phyloP scores from a whole-genome alignment of 2,113 vertebrate species.

The Channa maculata region DNA sequence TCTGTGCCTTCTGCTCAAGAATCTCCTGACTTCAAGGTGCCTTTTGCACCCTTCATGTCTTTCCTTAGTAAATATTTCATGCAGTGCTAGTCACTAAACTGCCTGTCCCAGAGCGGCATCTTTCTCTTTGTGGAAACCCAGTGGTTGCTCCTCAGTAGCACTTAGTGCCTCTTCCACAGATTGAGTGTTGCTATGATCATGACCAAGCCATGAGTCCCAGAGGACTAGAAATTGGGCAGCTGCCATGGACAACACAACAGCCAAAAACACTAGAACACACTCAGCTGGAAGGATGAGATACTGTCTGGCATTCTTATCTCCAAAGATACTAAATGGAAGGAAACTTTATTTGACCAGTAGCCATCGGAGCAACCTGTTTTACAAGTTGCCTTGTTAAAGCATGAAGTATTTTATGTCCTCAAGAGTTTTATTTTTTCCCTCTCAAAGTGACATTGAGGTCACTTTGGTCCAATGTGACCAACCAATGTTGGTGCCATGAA shows the following conservation, averaged over 20 bases:
- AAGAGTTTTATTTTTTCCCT: background rate
- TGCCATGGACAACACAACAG: slow-evolving; percentile 11
- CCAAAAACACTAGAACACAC: too few relatives aligned
- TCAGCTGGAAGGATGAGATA: slow-evolving; percentile 19
- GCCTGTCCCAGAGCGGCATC: slow-evolving; percentile 48
- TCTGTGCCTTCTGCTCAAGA: background rate
- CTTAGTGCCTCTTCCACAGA: slow-evolving; percentile 46
- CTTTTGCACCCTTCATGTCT: slow-evolving; percentile 31
- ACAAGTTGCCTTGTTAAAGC: slow-evolving; percentile 47
- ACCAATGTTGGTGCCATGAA: too few relatives aligned
- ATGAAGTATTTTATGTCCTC: slow-evolving; percentile 34
- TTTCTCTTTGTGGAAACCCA: slow-evolving; percentile 45
- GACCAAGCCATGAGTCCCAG: slow-evolving; percentile 43
- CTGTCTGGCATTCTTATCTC: slow-evolving; percentile 32
- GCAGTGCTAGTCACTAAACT: slow-evolving; percentile 60
- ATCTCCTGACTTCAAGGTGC: slow-evolving; percentile 23
- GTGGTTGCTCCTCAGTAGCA: slow-evolving; percentile 57
- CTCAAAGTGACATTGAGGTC: too few relatives aligned
- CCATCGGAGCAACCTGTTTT: slow-evolving; percentile 41
- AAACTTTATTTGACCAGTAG: slow-evolving; percentile 39
- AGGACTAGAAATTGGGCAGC: slow-evolving; percentile 20
- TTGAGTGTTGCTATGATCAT: slow-evolving; percentile 23
- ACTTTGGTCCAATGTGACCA: too few relatives aligned
- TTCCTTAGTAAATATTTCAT: slow-evolving; percentile 64
- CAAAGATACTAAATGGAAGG: slow-evolving; percentile 37